These are phyloP conservation scores for Spermophilus dauricus DNA, from an alignment of 2,113 vertebrate genomes.

Conservation along the genomic window DNA sequence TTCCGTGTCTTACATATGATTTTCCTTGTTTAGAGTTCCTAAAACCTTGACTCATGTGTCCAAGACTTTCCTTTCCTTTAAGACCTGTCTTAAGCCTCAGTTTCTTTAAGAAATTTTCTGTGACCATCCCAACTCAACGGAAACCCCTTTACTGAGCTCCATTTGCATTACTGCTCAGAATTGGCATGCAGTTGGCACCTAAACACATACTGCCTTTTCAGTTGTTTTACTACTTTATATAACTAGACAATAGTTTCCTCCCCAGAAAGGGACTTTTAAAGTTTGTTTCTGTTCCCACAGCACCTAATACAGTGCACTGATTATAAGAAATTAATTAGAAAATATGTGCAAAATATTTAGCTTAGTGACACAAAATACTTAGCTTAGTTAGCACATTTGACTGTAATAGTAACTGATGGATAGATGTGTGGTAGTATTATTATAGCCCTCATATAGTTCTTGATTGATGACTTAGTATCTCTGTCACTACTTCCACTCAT, in stretches of 20 bases:
- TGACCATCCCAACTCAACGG: not conserved
- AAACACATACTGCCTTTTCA: not conserved
- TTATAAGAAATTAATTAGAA: constrained; percentile 1
- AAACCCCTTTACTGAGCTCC: not conserved
- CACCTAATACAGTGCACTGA: not conserved
- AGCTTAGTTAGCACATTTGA: not conserved
- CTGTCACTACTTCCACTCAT: not conserved
- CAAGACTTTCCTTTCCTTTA: not conserved
- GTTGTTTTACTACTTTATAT: not conserved
- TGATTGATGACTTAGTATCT: not conserved
- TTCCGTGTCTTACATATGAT: not conserved
- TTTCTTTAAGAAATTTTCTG: constrained; percentile 50
- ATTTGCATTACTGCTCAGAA: not conserved
- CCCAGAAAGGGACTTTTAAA: not conserved
- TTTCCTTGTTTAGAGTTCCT: not conserved
- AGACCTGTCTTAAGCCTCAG: not conserved
- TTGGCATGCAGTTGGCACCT: not conserved
- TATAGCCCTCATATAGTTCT: not conserved
- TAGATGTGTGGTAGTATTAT: not conserved
- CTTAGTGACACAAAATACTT: not conserved
- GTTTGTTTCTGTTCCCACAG: not conserved
- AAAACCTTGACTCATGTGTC: not conserved
- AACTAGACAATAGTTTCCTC: not conserved
- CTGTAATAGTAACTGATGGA: not conserved
- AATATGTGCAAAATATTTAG: not conserved